Conservation (phyloP, 2,888 invertebrate genomes). For the Coelopa pilipes region DNA sequence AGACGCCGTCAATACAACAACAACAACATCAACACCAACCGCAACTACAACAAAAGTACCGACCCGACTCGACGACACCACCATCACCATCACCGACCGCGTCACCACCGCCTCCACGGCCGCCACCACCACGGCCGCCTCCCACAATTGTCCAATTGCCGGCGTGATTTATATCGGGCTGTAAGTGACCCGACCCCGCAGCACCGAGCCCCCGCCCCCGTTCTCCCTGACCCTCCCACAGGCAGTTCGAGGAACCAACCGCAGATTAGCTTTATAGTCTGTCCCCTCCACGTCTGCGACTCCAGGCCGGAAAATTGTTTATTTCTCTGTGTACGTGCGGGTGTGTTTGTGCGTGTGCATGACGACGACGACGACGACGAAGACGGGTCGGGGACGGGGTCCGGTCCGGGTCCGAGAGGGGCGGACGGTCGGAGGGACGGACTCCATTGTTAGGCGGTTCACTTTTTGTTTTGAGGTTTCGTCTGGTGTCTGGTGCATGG, state of each 20-base stretch:
- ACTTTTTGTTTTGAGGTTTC: neutral
- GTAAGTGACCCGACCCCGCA: neutral
- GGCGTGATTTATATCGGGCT: conserved; percentile 16
- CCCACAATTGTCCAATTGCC: conserved; percentile 20
- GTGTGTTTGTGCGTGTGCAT: too few relatives aligned
- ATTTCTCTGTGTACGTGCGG: too few relatives aligned
- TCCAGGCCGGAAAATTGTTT: too few relatives aligned
- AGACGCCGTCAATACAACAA: neutral
- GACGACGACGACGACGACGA: too few relatives aligned
- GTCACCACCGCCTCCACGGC: neutral
- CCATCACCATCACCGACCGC: neutral
- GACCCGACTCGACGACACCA: neutral
- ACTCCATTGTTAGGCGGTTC: too few relatives aligned
- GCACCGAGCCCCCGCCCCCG: neutral
- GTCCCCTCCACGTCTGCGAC: too few relatives aligned
- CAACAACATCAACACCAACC: conserved; percentile 5
- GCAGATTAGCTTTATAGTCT: too few relatives aligned
- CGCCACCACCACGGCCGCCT: neutral
- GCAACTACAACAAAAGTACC: too few relatives aligned
- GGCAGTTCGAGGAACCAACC: too few relatives aligned
- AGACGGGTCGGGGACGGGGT: too few relatives aligned
- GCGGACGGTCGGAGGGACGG: too few relatives aligned
- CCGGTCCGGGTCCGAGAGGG: too few relatives aligned
- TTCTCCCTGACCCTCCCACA: neutral
- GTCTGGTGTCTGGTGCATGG: conserved; percentile 2